A percentile compares a stretch with the other conserved stretches of the same genome.
Evolutionary conservation across 2,797 vertebrate species (phyloP).

Genomic region (Enteromius paludinosus): DNA sequence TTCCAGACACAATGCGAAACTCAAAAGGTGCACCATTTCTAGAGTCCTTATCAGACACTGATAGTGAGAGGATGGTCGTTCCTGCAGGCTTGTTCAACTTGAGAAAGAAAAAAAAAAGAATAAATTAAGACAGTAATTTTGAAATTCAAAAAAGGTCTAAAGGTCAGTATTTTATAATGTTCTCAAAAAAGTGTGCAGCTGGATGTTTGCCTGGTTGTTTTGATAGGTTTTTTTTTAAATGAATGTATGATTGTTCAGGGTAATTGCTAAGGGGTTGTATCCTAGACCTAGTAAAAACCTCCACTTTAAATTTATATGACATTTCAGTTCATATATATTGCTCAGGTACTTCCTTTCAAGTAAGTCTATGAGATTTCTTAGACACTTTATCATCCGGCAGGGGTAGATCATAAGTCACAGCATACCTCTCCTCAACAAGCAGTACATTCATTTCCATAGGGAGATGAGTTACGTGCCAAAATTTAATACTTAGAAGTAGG

Average conservation of each 20-base stretch:
- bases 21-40: conserved; percentile 92
- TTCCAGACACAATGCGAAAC: conserved; percentile 88
- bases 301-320: neutral
- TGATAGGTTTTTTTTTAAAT: too few species aligned
- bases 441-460: neutral
- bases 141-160: neutral
- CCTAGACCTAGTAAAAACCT: neutral
- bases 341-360: neutral
- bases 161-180: neutral
- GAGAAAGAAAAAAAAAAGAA: neutral
- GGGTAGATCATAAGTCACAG: neutral
- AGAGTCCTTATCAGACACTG: conserved; percentile 88
- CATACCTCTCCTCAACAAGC: neutral
- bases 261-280: neutral
- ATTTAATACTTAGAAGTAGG: neutral
- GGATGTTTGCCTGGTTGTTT: neutral
- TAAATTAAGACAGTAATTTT: neutral
- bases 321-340: neutral
- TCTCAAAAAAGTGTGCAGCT: neutral
- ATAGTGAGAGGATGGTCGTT: conserved; percentile 84
- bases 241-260: neutral
- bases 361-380: neutral
- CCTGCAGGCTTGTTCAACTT: conserved; percentile 92
- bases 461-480: neutral
- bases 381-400: neutral